Base-by-base conservation (phyloP, 1,140 invertebrate genomes). In the Drosophila gunungcola region DNA sequence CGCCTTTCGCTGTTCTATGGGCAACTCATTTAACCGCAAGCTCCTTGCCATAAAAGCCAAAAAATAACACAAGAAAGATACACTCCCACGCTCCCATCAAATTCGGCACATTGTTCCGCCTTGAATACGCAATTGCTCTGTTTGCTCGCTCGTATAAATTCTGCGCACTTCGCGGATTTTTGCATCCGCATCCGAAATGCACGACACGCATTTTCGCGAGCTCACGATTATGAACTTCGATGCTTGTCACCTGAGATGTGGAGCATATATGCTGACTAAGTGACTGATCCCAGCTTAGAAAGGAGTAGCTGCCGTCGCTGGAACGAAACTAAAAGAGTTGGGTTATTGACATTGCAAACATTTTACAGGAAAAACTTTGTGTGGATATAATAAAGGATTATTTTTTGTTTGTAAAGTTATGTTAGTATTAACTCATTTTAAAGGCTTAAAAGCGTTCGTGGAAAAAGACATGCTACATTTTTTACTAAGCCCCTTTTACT, bases 61-160 rank as follows among this genome's bases (percentile, higher is more conserved):
- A 42, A 49, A 60, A 77, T 62, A 69, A 69, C 55, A 57, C 38
- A 61, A 60, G 48, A 60, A 46, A 13, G 29, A 63, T 42, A 42
- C 27, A 41, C 51, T 39, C 41, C 36, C 61, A 5, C 27, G 4
- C 48, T 39, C 69, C 48, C 63, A 77, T 77, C 77, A 84, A 84
- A 76, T 80, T 77, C 60, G 63, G 80, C 69, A 73, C 57, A 78
- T 83, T 83, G 79, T 78, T 73, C 56, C 55, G 41, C 57, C 41
- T 46, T 78, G 43, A 78, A 68, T 58, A 45, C 58, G 63, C 63
- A 48, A 70, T 69, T 25, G 38, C 49, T 67, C 25, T 34, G 41
- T 42, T 67, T 13, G 36, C 25, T 42, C 34, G 9, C 39, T 67
- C 45, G 38, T 51, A 68, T 46, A 68, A 42, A 39, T 36, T 67